These are phyloP conservation scores for Myrmecobius fasciatus DNA, from an alignment of 2,113 vertebrate genomes.

Conservation along the genomic window DNA sequence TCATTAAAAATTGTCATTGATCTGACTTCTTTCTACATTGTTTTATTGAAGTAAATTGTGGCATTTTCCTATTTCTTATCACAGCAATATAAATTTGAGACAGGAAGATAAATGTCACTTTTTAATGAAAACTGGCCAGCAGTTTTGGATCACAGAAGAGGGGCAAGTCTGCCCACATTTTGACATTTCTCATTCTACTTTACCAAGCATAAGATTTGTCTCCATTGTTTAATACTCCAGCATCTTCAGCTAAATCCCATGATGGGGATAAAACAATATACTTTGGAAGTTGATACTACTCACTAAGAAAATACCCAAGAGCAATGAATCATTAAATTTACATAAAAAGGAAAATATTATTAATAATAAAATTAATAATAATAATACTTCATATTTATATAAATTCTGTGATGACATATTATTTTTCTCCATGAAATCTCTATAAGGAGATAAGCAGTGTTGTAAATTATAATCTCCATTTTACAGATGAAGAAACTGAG, in stretches of 20 bases:
- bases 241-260: constrained; percentile 35
- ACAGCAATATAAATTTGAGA: constrained; percentile 58
- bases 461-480: neutral
- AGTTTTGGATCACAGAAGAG: constrained; percentile 2
- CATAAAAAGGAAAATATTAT: neutral
- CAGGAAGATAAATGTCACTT: constrained; percentile 71
- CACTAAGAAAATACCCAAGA: neutral
- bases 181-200: constrained; percentile 68
- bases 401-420: neutral
- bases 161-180: neutral
- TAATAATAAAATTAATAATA: neutral
- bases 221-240: constrained; percentile 64
- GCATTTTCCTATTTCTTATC: constrained; percentile 51
- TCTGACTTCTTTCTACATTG: constrained; percentile 34
- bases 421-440: neutral
- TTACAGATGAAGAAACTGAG: neutral
- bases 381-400: neutral
- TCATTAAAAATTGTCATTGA: constrained; percentile 60
- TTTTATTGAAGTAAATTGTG: constrained; percentile 56
- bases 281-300: constrained; percentile 24
- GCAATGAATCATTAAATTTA: neutral
- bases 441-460: neutral
- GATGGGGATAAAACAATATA: constrained; percentile 24
- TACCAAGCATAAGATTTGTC: constrained; percentile 16
- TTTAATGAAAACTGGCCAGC: constrained; percentile 71